phyloP scores from a whole-genome alignment of 2,888 invertebrate species.

The Bombylius discolor region DNA sequence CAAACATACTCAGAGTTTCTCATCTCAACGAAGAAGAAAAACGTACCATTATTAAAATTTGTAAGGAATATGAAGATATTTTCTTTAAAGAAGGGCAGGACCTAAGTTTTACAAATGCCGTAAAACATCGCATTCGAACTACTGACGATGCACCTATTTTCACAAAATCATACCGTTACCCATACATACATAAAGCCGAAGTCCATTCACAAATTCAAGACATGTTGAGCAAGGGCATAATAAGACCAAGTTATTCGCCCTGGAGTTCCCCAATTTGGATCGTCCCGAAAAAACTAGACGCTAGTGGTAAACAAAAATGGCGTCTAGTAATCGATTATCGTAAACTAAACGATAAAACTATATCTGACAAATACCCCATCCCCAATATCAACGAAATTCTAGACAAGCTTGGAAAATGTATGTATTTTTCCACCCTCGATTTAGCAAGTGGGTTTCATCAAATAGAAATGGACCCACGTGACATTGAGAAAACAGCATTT shows the following conservation, averaged over 20 bases:
- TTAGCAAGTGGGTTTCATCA: constrained; percentile 1
- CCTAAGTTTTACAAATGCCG: neutral
- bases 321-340: constrained; percentile 15
- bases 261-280: constrained; percentile 9
- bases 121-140: neutral
- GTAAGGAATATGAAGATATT: neutral
- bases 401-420: constrained; percentile 7
- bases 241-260: neutral
- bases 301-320: constrained; percentile 12
- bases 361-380: constrained; percentile 4
- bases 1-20: too few species aligned
- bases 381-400: constrained; percentile 8
- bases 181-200: neutral
- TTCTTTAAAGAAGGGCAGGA: neutral
- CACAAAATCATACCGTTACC: neutral
- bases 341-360: neutral
- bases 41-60: too few species aligned
- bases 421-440: constrained; percentile 10
- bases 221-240: neutral
- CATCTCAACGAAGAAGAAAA: too few species aligned
- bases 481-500: constrained; percentile 12
- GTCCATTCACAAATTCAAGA: neutral
- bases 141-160: neutral
- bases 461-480: neutral
- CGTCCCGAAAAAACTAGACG: constrained; percentile 1